A percentile compares a stretch with the other conserved stretches of the same genome.
Conservation (phyloP, 2,113 vertebrate genomes). For the Colinus virginianus region DNA sequence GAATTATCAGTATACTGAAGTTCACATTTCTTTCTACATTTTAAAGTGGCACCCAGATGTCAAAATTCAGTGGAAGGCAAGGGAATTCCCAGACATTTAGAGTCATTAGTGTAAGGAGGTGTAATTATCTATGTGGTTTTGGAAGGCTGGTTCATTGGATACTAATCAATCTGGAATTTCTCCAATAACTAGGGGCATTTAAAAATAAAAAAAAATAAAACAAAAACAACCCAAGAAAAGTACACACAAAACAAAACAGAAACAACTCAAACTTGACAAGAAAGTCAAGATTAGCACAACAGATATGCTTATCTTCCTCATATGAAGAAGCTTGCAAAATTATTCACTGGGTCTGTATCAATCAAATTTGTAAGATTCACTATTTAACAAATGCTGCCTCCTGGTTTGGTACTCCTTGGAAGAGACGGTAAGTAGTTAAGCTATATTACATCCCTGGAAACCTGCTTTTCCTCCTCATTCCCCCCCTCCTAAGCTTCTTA, state of each 20-base stretch:
- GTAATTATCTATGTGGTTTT: not conserved
- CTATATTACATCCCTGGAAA: not conserved
- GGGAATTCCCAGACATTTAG: not conserved
- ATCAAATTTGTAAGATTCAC: not conserved
- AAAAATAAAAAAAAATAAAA: not conserved
- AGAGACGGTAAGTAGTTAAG: not conserved
- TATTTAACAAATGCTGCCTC: not conserved
- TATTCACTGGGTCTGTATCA: not conserved
- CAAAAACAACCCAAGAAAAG: too few relatives aligned
- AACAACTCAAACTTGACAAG: not conserved
- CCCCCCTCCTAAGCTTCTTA: not conserved
- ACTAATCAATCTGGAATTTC: slow-evolving; percentile 33
- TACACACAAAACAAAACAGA: not conserved
- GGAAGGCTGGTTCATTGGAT: not conserved
- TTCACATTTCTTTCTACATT: not conserved
- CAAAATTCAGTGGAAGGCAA: not conserved
- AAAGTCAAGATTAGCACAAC: not conserved
- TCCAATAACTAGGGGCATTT: not conserved
- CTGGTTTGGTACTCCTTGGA: not conserved
- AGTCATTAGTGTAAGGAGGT: slow-evolving; percentile 1
- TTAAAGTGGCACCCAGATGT: not conserved
- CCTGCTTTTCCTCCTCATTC: not conserved
- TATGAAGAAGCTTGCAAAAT: not conserved
- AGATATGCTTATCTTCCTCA: not conserved
- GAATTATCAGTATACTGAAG: not conserved